Percentiles rank a stretch among this genome's conserved stretches.
Conservation (phyloP, 2,797 vertebrate species). For the Zenarchopterus dispar region DNA sequence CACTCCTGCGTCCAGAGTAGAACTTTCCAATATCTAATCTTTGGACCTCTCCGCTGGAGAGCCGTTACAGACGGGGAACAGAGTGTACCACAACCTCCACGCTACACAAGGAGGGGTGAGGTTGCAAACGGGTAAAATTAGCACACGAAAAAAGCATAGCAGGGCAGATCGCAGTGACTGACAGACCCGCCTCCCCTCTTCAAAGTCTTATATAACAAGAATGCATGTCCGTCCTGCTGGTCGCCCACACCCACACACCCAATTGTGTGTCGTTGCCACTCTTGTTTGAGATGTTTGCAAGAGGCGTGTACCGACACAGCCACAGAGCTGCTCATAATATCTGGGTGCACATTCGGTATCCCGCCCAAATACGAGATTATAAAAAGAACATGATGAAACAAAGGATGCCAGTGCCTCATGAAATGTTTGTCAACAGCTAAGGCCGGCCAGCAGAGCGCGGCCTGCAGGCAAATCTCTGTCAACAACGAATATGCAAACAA, state of each 20-base stretch:
- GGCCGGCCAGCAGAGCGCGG: conserved; percentile 6
- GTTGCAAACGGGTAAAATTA: conserved; percentile 74
- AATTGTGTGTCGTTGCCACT: background rate
- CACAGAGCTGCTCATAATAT: background rate
- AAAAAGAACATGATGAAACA: conserved; percentile 1
- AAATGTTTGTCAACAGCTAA: conserved; percentile 42
- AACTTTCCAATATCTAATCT: background rate
- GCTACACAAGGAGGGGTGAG: conserved; percentile 39
- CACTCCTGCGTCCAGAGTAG: background rate
- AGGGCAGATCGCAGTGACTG: conserved; percentile 40
- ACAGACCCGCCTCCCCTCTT: conserved; percentile 13
- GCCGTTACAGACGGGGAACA: conserved; percentile 34
- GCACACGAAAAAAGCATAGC: conserved; percentile 44
- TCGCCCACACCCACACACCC: background rate
- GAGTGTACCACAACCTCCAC: conserved; percentile 38
- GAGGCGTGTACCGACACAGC: background rate
- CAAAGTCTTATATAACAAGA: conserved; percentile 37
- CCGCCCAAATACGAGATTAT: conserved; percentile 1
- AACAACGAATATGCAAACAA: background rate
- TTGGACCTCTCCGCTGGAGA: background rate
- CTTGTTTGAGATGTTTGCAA: background rate
- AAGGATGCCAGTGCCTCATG: background rate
- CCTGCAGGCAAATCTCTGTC: background rate
- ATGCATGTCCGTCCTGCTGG: conserved; percentile 6
- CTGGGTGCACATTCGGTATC: background rate